Evolutionary conservation across 1,140 invertebrate species (phyloP), one percentile per base, ranked within the genome.

Genomic region (Psilanteris sp.): DNA sequence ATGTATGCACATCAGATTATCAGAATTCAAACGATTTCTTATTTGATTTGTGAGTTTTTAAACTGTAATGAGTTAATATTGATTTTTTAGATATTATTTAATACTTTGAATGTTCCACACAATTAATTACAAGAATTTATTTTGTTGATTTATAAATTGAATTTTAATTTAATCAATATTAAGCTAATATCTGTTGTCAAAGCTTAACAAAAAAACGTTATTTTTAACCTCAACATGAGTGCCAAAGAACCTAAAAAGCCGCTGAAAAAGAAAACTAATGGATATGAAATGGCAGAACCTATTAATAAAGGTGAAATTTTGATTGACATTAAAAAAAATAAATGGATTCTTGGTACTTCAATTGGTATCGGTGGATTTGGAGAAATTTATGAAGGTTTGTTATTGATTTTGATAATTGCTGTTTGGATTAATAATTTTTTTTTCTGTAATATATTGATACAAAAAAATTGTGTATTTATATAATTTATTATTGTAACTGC

Each of bases 361-460:
- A 95, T 98, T 48, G 97, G 96, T 0, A 89, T 93, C 57, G 97
- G 97, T n/a, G 97, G 96, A 22, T 98, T 98, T 89, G 96, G 96
- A 1, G 94, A 97, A 85, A 96, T 97, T 79, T 97, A 97, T 84
- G 90, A 93, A 13, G 95, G 94, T 82, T 20, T 20, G 29, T 44
- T 50, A 6, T 71, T 32, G 26, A 37, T 11, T 18, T 10, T 34
- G 3, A 18, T 46, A 16, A 29, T 15, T 11, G n/a, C n/a, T n/a
- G n/a, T n/a, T n/a, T n/a, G n/a, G n/a, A n/a, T n/a, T n/a, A n/a
- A n/a, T n/a, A n/a, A n/a, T n/a, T n/a, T n/a, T n/a, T n/a, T n/a
- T n/a, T n/a, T n/a, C n/a, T n/a, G n/a, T n/a, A n/a, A n/a, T n/a
- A n/a, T n/a, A n/a, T n/a, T n/a, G n/a, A 15, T 9, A 29, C 11